A percentile compares a stretch with the other conserved stretches of the same genome.
Evolutionary conservation across 2,888 invertebrate species (phyloP).

Genomic region (Apodemia zela): DNA sequence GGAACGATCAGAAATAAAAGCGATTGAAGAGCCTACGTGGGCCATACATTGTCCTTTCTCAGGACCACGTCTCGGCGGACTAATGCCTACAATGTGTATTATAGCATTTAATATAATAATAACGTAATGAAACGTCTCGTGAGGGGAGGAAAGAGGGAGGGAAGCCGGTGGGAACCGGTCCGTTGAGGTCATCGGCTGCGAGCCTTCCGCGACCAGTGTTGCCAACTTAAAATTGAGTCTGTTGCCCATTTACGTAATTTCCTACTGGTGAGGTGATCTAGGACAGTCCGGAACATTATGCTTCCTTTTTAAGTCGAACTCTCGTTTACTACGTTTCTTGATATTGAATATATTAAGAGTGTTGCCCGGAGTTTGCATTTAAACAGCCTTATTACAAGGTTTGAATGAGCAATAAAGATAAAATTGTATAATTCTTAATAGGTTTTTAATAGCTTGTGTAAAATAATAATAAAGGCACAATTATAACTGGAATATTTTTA

Average conservation of each 20-base stretch:
- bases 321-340: constrained; percentile 35
- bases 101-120: constrained; percentile 81
- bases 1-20: constrained; percentile 53
- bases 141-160: constrained; percentile 47
- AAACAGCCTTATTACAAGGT: neutral
- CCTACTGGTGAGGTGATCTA: constrained; percentile 47
- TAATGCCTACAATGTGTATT: constrained; percentile 78
- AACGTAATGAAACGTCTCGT: constrained; percentile 79
- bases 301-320: constrained; percentile 45
- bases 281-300: constrained; percentile 50
- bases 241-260: constrained; percentile 58
- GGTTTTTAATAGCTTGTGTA: neutral
- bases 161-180: constrained; percentile 68
- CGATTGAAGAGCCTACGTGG: constrained; percentile 43
- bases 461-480: neutral
- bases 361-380: constrained; percentile 1
- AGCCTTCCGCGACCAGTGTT: constrained; percentile 74
- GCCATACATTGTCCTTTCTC: constrained; percentile 63
- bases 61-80: constrained; percentile 60
- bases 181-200: constrained; percentile 76
- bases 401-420: neutral
- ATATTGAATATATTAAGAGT: constrained; percentile 21
- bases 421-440: neutral
- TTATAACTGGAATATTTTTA: neutral
- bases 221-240: constrained; percentile 52